phyloP scores from a whole-genome alignment of 1,140 invertebrate species.

The Papilio xuthus region DNA sequence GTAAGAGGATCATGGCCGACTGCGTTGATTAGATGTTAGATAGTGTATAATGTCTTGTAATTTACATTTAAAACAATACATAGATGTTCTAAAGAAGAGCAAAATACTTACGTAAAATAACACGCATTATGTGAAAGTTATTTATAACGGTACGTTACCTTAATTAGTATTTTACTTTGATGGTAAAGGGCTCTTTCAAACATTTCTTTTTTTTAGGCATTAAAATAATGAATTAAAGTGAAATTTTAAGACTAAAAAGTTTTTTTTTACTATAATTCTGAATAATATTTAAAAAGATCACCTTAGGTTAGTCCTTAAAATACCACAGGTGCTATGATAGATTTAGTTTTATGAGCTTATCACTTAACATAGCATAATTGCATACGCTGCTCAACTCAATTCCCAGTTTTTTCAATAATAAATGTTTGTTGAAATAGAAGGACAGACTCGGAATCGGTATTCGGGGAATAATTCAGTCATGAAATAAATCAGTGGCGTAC shows the following conservation, averaged over 20 bases:
- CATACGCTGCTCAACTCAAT: neutral
- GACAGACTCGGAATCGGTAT: neutral
- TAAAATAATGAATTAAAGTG: too few relatives aligned
- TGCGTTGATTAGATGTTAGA: constrained; percentile 31
- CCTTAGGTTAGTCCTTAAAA: too few relatives aligned
- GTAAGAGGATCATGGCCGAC: neutral
- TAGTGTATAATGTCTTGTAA: constrained; percentile 35
- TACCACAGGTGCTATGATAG: too few relatives aligned
- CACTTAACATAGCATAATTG: neutral
- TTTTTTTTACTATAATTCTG: too few relatives aligned
- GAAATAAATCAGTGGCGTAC: constrained; percentile 7
- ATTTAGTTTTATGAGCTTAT: neutral
- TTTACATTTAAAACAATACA: constrained; percentile 35
- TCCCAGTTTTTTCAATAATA: neutral
- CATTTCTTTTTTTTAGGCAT: neutral
- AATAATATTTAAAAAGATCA: too few relatives aligned
- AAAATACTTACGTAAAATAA: constrained; percentile 31
- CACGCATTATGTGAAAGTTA: constrained; percentile 31
- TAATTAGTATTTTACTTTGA: neutral
- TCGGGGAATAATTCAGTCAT: neutral
- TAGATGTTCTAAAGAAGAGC: neutral
- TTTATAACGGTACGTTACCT: neutral
- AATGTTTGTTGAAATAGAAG: constrained; percentile 8
- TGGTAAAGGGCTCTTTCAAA: neutral
- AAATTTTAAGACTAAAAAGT: too few relatives aligned